Evolutionary conservation across 2,888 invertebrate genomes (phyloP).

Genomic region (Orchesella flavescens): DNA sequence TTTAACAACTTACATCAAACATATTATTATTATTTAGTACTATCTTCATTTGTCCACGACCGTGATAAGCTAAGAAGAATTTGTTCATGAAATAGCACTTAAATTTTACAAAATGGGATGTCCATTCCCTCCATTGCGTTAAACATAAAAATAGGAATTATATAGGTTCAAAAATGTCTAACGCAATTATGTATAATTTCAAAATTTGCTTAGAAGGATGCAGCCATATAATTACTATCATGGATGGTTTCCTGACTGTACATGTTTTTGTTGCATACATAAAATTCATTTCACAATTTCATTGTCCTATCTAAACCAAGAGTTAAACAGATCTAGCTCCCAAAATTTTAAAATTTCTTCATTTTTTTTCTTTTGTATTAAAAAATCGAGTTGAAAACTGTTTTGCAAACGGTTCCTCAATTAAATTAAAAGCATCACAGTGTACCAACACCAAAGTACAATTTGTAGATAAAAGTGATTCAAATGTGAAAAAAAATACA

Average conservation of each 20-base stretch:
- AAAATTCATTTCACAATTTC: too few species aligned
- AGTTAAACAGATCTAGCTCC: too few species aligned
- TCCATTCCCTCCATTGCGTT: too few species aligned
- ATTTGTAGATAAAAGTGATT: neutral
- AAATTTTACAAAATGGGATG: neutral
- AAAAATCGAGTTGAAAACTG: neutral
- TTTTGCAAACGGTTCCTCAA: neutral
- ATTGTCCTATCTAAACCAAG: too few species aligned
- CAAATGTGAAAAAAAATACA: neutral
- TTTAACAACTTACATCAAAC: neutral
- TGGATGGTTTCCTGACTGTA: neutral
- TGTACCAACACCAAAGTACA: neutral
- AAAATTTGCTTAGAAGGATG: neutral
- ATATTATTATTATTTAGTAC: neutral
- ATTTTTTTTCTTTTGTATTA: too few species aligned
- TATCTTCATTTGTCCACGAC: conserved; percentile 19
- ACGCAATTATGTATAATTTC: too few species aligned
- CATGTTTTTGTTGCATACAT: too few species aligned
- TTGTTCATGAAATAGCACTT: neutral
- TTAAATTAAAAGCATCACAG: neutral
- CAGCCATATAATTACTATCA: neutral
- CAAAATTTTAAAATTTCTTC: too few species aligned
- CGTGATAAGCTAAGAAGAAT: neutral
- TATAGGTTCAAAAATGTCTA: too few species aligned
- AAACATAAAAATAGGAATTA: too few species aligned